phyloP scores from a whole-genome alignment of 2,797 vertebrate genomes.

The Rhabdomys pumilio region DNA sequence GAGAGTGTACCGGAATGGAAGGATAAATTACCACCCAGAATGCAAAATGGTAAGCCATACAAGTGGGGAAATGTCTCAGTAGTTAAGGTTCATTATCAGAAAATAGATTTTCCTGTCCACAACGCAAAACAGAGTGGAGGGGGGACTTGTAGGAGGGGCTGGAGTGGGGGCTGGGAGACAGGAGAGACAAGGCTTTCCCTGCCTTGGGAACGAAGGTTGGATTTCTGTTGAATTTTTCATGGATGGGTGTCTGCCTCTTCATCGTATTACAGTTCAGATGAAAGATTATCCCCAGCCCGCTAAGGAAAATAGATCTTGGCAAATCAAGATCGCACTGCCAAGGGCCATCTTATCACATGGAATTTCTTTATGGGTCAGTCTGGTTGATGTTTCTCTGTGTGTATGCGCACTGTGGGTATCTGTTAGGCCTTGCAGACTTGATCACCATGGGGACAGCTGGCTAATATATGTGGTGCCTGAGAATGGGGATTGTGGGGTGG shows the following conservation, averaged over 20 bases:
- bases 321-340: slow-evolving; percentile 79
- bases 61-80: background rate
- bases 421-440: slow-evolving; percentile 9
- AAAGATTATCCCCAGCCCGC: slow-evolving; percentile 78
- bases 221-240: slow-evolving; percentile 73
- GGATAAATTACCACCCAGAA: background rate
- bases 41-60: background rate
- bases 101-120: slow-evolving; percentile 71
- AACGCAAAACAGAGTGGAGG: background rate
- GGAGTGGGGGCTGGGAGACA: background rate
- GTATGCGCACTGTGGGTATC: background rate
- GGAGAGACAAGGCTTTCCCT: background rate
- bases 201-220: background rate
- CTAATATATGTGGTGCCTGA: background rate
- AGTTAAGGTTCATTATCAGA: background rate
- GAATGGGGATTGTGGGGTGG: background rate
- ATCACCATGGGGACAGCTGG: slow-evolving; percentile 24
- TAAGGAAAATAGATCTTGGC: slow-evolving; percentile 78
- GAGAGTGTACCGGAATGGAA: background rate
- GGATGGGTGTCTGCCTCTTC: slow-evolving; percentile 57
- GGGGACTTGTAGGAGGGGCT: fast-evolving
- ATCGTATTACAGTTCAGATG: slow-evolving; percentile 66
- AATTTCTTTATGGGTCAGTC: slow-evolving; percentile 70
- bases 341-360: slow-evolving; percentile 59
- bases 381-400: slow-evolving; percentile 55